These are phyloP conservation scores for Parazoanthus swiftii DNA, from an alignment of 92 coral and sea anemone genomes.

Conservation along the genomic window DNA sequence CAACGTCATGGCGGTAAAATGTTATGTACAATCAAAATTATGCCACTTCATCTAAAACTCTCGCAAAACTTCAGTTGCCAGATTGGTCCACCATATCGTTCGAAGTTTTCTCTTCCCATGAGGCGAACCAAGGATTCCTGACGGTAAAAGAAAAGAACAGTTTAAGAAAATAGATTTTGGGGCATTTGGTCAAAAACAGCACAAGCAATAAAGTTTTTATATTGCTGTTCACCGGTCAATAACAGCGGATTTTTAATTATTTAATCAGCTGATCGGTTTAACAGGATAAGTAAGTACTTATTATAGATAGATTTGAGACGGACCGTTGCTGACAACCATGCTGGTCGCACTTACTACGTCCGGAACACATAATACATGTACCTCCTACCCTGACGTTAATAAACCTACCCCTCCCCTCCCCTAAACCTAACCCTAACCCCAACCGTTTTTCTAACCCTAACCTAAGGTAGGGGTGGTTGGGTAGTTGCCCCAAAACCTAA, in stretches of 20 bases:
- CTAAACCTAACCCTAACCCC: no score
- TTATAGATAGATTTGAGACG: not conserved
- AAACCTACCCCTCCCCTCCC: no score
- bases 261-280: no score
- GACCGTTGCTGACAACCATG: not conserved
- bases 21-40: not conserved
- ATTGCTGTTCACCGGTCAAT: no score
- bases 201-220: not conserved
- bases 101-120: slow-evolving; percentile 91
- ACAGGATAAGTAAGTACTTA: no score
- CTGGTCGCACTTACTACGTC: no score
- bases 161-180: not conserved
- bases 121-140: slow-evolving; percentile 82
- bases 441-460: no score
- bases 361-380: no score
- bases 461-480: no score
- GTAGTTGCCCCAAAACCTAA: no score
- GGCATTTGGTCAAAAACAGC: not conserved
- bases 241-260: no score
- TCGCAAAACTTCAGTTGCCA: slow-evolving; percentile 96
- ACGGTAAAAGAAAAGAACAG: not conserved
- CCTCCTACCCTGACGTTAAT: no score
- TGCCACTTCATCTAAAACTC: slow-evolving; percentile 57
- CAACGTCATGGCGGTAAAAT: not conserved
- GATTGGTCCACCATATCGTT: slow-evolving; percentile 83